A percentile compares a stretch with the other conserved stretches of the same genome.
These are phyloP conservation scores for Spilogale gracilis DNA, from an alignment of 2,113 vertebrate species.

Conservation along the genomic window DNA sequence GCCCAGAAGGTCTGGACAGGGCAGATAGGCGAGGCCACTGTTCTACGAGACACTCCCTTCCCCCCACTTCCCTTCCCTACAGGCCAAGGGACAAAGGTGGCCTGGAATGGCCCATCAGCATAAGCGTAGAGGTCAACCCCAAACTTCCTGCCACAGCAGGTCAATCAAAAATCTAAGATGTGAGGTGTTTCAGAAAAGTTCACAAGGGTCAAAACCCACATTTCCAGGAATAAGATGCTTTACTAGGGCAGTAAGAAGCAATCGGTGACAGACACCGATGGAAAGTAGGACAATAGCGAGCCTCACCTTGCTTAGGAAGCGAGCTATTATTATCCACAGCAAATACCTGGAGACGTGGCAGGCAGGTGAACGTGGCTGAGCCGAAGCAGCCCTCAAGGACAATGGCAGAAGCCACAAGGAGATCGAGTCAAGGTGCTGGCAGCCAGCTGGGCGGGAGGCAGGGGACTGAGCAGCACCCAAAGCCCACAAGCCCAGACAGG, in stretches of 20 bases:
- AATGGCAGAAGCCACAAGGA: not conserved
- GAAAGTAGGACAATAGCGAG: slow-evolving; percentile 58
- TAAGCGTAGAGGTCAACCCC: not conserved
- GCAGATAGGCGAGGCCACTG: not conserved
- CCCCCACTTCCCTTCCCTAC: no score
- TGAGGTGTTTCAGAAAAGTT: slow-evolving; percentile 51
- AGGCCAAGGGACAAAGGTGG: slow-evolving; percentile 23
- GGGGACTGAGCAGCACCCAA: not conserved
- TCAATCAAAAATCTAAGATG: slow-evolving; percentile 44
- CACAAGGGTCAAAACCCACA: slow-evolving; percentile 54
- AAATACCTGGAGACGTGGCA: slow-evolving; percentile 26
- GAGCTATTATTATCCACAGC: slow-evolving; percentile 69
- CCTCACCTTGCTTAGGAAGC: slow-evolving; percentile 73
- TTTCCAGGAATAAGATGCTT: slow-evolving; percentile 26
- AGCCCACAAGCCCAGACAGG: not conserved
- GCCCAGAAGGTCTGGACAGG: not conserved
- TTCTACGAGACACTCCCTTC: not conserved
- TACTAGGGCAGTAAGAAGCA: slow-evolving; percentile 55
- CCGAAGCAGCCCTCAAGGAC: not conserved
- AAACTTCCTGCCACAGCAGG: slow-evolving; percentile 17
- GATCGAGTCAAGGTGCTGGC: not conserved
- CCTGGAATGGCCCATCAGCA: not conserved
- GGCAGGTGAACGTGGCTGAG: not conserved
- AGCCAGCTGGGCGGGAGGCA: not conserved
- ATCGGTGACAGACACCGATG: slow-evolving; percentile 1